Evolutionary conservation across 2,888 invertebrate species (phyloP), one percentile per base, ranked within the genome.

Genomic region (Drosophila birchii): DNA sequence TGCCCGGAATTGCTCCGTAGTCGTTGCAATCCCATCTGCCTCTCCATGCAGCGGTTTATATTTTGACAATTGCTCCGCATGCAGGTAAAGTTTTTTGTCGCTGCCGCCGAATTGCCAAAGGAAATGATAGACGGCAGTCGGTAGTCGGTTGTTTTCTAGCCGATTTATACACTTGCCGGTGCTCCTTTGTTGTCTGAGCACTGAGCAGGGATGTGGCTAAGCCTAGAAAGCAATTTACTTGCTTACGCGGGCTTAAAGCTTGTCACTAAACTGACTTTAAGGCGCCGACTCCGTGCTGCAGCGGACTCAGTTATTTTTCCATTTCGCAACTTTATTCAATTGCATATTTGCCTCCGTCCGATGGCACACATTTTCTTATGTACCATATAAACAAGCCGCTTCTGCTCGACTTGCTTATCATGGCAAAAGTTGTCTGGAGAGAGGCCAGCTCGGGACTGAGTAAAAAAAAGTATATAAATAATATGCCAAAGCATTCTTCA

Each of bases 41-140:
- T 56, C 29, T 47, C 16, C 18, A 32, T 47, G 62, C 59, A 78
- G 75, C 78, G 86, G 88, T 88, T 82, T 82, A 84, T 84, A 81
- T 84, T 84, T 88, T 86, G 81, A 83, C 84, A 79, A 86, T 84
- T 86, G 66, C 58, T 75, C 29, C 47, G 57, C 57, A 23, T 32
- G 63, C 55, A 55, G 71, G 76, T 73, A 66, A 73, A 55, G 58
- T 68, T 73, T 74, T 51, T 63, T 73, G 61, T 39, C 63, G 49
- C 55, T 34, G 16, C 51, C 45, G 41, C 53, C 43, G 87, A 90
- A 90, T 90, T 90, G 91, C 89, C 71, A 75, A 78, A 87, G 90
- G 91, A 90, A 90, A 90, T 91, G 90, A 90, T 86, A 91, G 89
- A 88, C 80, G 78, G 72, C 71, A 86, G 80, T 74, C 86, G 79